Percentiles rank a stretch among this genome's conserved stretches.
phyloP scores from a whole-genome alignment of 2,113 vertebrate species.

The Alethe diademata region DNA sequence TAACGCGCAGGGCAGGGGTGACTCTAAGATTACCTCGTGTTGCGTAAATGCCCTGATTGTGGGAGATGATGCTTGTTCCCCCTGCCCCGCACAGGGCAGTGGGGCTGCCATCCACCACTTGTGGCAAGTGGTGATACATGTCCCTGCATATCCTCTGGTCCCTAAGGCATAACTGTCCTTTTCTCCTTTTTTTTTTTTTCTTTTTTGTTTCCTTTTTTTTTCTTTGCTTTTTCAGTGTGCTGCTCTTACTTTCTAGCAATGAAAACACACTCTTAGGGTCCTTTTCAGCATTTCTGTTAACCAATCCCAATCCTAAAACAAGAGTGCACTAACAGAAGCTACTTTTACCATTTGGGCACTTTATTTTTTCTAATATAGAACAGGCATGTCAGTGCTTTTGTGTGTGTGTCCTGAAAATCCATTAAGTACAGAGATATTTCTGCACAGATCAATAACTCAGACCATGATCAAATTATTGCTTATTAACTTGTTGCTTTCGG shows the following conservation, averaged over 20 bases:
- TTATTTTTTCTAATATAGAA: neutral
- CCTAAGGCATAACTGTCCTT: neutral
- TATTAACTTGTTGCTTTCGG: neutral
- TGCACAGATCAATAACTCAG: neutral
- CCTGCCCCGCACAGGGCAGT: neutral
- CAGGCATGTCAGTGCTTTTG: neutral
- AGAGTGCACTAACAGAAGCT: neutral
- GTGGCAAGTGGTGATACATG: neutral
- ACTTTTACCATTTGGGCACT: neutral
- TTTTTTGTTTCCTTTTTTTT: too few species aligned
- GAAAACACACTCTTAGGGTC: neutral
- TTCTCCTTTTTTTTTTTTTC: too few species aligned
- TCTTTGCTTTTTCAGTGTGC: neutral
- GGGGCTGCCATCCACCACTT: neutral
- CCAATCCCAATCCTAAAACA: neutral
- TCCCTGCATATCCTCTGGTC: neutral
- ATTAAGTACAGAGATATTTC: neutral
- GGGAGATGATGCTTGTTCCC: neutral
- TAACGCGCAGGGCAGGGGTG: neutral
- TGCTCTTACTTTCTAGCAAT: neutral
- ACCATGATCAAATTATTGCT: rapidly evolving
- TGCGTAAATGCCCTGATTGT: neutral
- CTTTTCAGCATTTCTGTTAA: neutral
- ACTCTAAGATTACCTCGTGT: neutral
- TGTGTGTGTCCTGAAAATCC: neutral